Conservation (phyloP, 2,888 invertebrate genomes). For the Gibbula magus region DNA sequence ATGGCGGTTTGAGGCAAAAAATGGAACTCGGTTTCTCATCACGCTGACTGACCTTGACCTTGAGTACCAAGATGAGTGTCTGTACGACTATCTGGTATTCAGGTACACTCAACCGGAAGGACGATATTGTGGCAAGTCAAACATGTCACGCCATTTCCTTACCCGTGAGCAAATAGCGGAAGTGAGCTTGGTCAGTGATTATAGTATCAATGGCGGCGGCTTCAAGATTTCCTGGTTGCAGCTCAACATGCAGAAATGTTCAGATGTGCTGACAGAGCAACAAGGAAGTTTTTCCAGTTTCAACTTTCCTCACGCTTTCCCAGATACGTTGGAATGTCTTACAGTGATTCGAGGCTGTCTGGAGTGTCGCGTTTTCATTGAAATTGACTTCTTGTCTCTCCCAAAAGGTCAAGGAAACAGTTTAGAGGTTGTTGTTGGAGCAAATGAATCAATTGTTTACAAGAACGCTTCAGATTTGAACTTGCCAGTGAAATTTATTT, state of each 20-base stretch:
- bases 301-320: conserved; percentile 83
- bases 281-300: conserved; percentile 82
- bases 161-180: conserved; percentile 31
- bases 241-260: conserved; percentile 32
- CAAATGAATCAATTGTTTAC: not conserved
- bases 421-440: not conserved
- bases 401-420: not conserved
- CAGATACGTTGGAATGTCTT: conserved; percentile 84
- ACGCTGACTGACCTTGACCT: conserved; percentile 36
- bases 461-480: not conserved
- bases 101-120: conserved; percentile 22
- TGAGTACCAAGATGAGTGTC: conserved; percentile 49
- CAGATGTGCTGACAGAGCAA: not conserved
- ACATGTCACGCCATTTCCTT: conserved; percentile 23
- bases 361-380: conserved; percentile 79
- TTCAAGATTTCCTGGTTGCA: conserved; percentile 44
- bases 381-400: conserved; percentile 27
- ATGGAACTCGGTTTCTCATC: conserved; percentile 37
- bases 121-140: conserved; percentile 37
- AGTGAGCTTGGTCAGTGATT: conserved; percentile 45
- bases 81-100: conserved; percentile 48
- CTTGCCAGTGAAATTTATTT: not conserved
- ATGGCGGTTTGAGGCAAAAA: conserved; percentile 31
- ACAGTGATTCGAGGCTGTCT: conserved; percentile 82
- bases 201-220: conserved; percentile 38